A percentile compares a stretch with the other conserved stretches of the same genome.
phyloP scores from a whole-genome alignment of 2,113 vertebrate genomes.

The Rana temporaria region DNA sequence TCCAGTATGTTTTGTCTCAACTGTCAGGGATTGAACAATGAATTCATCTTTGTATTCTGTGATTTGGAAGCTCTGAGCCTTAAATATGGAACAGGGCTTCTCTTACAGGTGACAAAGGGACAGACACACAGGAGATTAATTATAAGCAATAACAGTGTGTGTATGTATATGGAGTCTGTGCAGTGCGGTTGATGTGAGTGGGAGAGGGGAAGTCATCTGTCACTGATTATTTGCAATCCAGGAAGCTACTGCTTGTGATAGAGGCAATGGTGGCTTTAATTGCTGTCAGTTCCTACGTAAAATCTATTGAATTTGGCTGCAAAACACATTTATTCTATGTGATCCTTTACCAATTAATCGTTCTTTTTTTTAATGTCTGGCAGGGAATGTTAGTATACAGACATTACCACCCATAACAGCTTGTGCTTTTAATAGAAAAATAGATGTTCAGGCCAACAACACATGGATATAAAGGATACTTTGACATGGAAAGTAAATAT shows the following conservation, averaged over 20 bases:
- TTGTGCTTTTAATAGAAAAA: background rate
- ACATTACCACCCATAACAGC: background rate
- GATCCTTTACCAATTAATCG: constrained; percentile 41
- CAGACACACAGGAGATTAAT: constrained; percentile 37
- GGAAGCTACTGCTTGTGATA: constrained; percentile 39
- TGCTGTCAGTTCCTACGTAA: constrained; percentile 46
- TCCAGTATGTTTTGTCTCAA: background rate
- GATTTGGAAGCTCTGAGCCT: background rate
- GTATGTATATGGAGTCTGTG: constrained; percentile 3
- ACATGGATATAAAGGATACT: too few relatives aligned
- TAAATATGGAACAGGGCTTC: background rate
- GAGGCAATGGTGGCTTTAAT: constrained; percentile 30
- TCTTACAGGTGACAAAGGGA: constrained; percentile 1
- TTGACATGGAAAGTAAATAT: too few relatives aligned
- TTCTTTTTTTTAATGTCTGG: background rate
- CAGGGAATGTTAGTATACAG: background rate
- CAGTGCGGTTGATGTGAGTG: constrained; percentile 29
- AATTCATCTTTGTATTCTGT: background rate
- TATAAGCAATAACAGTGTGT: constrained; percentile 35
- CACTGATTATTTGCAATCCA: constrained; percentile 54
- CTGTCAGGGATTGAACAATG: constrained; percentile 11
- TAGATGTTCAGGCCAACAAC: background rate
- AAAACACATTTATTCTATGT: constrained; percentile 35
- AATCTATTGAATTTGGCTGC: constrained; percentile 41
- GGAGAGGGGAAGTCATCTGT: constrained; percentile 54